A percentile compares a stretch with the other conserved stretches of the same genome.
These are phyloP conservation scores for Zapus hudsonius DNA, from an alignment of 2,113 vertebrate species.

Conservation along the genomic window DNA sequence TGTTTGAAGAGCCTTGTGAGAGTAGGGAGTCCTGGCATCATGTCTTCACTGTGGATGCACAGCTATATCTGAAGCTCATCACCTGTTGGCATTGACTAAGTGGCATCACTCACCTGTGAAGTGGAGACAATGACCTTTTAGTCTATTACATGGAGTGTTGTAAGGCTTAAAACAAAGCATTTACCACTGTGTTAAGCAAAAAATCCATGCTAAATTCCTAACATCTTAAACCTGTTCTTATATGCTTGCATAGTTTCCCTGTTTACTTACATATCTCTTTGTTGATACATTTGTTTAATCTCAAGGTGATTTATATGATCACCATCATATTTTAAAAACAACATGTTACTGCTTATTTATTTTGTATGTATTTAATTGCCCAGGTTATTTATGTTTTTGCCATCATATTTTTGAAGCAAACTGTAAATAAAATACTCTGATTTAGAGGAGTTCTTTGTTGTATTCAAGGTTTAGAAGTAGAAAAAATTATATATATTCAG, in stretches of 20 bases:
- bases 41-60: neutral
- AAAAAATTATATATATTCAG: neutral
- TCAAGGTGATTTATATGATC: neutral
- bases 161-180: neutral
- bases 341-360: neutral
- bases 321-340: neutral
- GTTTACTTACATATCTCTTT: neutral
- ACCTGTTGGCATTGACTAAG: neutral
- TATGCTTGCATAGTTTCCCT: neutral
- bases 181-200: neutral
- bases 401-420: neutral
- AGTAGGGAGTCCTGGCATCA: neutral
- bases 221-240: neutral
- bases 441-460: neutral
- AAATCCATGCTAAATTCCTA: neutral
- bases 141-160: neutral
- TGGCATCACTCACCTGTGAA: neutral
- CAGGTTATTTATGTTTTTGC: neutral
- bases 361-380: conserved; percentile 8
- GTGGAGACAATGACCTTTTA: neutral
- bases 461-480: neutral
- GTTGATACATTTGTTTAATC: neutral
- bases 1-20: neutral
- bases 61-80: neutral
- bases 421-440: conserved; percentile 6